A percentile compares a stretch with the other conserved stretches of the same genome.
phyloP scores from a whole-genome alignment of 2,113 vertebrate species.

The Microtus richardsoni region DNA sequence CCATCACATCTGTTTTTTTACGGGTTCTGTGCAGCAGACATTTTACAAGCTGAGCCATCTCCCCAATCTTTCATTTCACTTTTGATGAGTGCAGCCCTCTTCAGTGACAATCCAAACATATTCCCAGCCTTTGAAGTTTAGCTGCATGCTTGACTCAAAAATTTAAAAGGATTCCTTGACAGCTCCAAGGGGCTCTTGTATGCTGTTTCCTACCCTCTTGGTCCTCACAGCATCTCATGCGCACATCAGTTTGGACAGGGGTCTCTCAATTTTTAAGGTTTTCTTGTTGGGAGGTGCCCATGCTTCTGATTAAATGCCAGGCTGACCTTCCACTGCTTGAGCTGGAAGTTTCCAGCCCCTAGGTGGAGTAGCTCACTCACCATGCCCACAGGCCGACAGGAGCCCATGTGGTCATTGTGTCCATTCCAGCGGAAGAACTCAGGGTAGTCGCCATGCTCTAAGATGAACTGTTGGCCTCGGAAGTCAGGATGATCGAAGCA shows the following conservation, averaged over 20 bases:
- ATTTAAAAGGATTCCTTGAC: not conserved
- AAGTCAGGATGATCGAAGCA: conserved; percentile 94
- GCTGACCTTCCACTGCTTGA: rapidly evolving
- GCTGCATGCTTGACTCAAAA: not conserved
- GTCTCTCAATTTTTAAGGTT: not conserved
- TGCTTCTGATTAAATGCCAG: not conserved
- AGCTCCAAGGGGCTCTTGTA: not conserved
- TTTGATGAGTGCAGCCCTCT: not conserved
- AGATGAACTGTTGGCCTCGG: conserved; percentile 93
- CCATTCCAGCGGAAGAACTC: conserved; percentile 94
- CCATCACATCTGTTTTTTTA: not conserved
- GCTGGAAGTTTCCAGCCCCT: not conserved
- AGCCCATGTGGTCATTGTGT: conserved; percentile 95
- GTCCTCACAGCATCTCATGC: not conserved
- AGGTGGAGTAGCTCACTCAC: conserved; percentile 81
- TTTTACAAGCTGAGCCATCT: not conserved
- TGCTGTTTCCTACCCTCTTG: not conserved
- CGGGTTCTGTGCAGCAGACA: not conserved
- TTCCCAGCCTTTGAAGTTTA: not conserved
- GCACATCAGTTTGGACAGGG: rapidly evolving
- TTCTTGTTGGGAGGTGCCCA: not conserved
- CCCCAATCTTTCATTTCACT: not conserved
- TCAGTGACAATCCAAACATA: not conserved
- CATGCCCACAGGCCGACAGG: conserved; percentile 94
- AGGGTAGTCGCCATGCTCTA: conserved; percentile 94